phyloP scores from a whole-genome alignment of 2,797 vertebrate species.

The Pyrocephalus nanus region DNA sequence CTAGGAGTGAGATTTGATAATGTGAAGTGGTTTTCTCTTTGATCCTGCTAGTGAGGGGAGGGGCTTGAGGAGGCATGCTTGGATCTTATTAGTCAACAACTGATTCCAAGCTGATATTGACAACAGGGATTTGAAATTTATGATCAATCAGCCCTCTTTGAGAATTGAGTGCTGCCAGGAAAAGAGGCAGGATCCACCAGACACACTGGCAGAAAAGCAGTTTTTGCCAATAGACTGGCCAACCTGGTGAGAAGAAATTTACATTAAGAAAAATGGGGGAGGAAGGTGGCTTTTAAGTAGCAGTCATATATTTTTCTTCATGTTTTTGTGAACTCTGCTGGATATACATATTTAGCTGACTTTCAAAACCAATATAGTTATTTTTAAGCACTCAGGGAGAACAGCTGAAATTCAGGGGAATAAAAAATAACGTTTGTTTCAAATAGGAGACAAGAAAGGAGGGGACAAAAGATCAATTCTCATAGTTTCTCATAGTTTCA shows the following conservation, averaged over 20 bases:
- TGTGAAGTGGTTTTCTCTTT: background rate
- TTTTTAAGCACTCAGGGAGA: background rate
- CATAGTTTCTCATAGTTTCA: background rate
- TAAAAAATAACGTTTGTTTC: background rate
- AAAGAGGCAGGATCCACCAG: background rate
- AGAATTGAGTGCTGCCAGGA: background rate
- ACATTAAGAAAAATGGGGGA: background rate
- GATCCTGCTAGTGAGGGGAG: background rate
- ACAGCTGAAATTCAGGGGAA: background rate
- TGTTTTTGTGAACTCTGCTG: background rate
- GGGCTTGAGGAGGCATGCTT: background rate
- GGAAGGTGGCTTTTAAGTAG: background rate
- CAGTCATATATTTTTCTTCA: background rate
- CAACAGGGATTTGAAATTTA: background rate
- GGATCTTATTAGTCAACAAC: background rate
- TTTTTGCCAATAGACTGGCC: background rate
- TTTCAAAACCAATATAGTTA: background rate
- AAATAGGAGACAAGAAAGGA: background rate
- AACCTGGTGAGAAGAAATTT: background rate
- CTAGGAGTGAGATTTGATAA: background rate
- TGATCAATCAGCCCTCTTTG: background rate
- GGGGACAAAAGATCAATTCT: rapidly evolving
- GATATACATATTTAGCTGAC: background rate
- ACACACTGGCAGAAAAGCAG: rapidly evolving
- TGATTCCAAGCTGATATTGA: background rate